A percentile compares a stretch with the other conserved stretches of the same genome.
Conservation (phyloP, 2,113 vertebrate genomes). For the Cinclus mexicanus region DNA sequence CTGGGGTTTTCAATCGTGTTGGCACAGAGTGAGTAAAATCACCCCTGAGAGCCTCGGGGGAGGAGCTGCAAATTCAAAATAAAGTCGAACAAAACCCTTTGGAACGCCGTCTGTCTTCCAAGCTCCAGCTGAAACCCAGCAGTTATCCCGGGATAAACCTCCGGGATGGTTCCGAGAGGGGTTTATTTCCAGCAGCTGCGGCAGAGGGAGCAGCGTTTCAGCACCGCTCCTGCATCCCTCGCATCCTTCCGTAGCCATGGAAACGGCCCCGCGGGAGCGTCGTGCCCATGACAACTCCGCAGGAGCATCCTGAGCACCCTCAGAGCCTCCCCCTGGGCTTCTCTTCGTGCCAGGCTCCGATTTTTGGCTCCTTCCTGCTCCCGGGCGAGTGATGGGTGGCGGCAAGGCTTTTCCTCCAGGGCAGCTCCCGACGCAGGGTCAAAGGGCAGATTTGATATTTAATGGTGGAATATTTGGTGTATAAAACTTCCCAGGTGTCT, state of each 20-base stretch:
- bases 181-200: too few relatives aligned
- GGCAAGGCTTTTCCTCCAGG: background rate
- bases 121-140: too few relatives aligned
- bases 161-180: background rate
- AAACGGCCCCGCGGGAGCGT: background rate
- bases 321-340: background rate
- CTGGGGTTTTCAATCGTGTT: too few relatives aligned
- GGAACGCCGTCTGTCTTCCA: background rate
- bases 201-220: too few relatives aligned
- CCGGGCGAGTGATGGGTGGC: accelerated
- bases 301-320: background rate
- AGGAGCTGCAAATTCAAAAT: too few relatives aligned
- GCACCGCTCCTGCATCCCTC: background rate
- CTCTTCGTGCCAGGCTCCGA: background rate
- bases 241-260: background rate
- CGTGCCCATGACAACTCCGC: conserved; percentile 32
- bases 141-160: background rate
- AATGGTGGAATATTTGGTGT: background rate
- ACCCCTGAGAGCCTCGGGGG: too few relatives aligned
- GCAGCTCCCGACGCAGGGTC: background rate
- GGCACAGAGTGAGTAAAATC: too few relatives aligned
- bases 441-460: background rate
- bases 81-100: background rate
- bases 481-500: too few relatives aligned
- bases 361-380: background rate